Evolutionary conservation across 2,797 vertebrate species (phyloP).

Genomic region (Sebastes taczanowskii): DNA sequence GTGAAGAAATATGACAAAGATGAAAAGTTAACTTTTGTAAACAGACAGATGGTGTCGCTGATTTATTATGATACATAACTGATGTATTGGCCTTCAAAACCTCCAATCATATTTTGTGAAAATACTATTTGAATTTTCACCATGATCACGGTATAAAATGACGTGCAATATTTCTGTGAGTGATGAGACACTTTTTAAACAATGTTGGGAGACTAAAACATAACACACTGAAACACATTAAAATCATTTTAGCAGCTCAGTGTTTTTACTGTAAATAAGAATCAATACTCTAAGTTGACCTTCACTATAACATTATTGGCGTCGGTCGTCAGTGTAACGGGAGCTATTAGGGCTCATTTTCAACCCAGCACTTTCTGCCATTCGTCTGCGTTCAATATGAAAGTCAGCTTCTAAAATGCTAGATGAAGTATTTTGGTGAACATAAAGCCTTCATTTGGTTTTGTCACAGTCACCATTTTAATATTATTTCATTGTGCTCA

Average conservation of each 20-base stretch:
- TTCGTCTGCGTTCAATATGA: neutral
- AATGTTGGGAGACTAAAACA: neutral
- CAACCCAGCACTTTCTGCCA: neutral
- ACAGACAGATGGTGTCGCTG: neutral
- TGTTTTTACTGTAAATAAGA: neutral
- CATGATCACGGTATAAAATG: neutral
- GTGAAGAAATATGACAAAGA: neutral
- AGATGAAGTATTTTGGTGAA: neutral
- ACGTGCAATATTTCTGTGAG: neutral
- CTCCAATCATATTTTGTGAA: slow-evolving; percentile 5
- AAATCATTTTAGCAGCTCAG: neutral
- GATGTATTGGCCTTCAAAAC: slow-evolving; percentile 8
- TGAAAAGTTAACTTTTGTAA: neutral
- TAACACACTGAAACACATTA: neutral
- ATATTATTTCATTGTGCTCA: slow-evolving; percentile 17
- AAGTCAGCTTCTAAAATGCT: neutral
- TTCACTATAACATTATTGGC: neutral
- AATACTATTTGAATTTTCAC: neutral
- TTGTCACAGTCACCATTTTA: slow-evolving; percentile 7
- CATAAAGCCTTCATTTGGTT: slow-evolving; percentile 23
- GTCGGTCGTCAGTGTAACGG: too few species aligned
- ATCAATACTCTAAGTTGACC: neutral
- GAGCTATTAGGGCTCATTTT: slow-evolving; percentile 5
- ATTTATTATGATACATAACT: neutral
- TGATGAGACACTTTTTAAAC: neutral